phyloP scores from a whole-genome alignment of 2,113 vertebrate genomes.

The Maccullochella peelii region DNA sequence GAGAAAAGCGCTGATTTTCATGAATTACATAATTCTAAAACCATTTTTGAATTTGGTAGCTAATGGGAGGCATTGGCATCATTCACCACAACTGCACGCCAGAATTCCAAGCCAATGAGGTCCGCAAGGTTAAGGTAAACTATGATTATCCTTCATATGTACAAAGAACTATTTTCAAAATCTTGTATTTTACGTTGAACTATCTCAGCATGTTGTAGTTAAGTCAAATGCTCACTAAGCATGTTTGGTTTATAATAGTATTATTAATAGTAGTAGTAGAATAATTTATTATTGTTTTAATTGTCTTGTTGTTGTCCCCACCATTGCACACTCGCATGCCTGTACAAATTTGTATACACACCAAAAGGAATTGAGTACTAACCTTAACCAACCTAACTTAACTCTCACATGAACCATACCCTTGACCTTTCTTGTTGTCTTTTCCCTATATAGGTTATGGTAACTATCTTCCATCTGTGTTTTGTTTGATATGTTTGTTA shows the following conservation, averaged over 20 bases:
- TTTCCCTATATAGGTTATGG: conserved; percentile 45
- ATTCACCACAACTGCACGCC: conserved; percentile 97
- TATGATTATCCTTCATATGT: neutral
- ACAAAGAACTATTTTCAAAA: neutral
- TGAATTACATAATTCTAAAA: neutral
- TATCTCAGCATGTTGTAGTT: neutral
- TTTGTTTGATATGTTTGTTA: neutral
- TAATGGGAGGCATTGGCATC: conserved; percentile 96
- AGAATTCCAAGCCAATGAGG: conserved; percentile 94
- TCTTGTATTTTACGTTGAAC: neutral
- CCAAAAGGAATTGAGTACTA: neutral
- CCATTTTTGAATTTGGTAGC: conserved; percentile 70
- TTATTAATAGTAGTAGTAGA: too few relatives aligned
- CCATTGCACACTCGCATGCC: neutral
- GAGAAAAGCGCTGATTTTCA: neutral
- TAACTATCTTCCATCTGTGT: conserved; percentile 18
- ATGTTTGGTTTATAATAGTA: too few relatives aligned
- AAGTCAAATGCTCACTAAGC: neutral
- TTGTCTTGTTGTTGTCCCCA: neutral
- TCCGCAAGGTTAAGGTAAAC: conserved; percentile 93
- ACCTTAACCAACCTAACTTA: too few relatives aligned
- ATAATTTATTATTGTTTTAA: neutral
- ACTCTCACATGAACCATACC: neutral
- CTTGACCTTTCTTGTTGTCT: conserved; percentile 15
- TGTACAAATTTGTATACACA: neutral